Evolutionary conservation across 1,140 invertebrate species (phyloP).

Genomic region (Colletes gigas): DNA sequence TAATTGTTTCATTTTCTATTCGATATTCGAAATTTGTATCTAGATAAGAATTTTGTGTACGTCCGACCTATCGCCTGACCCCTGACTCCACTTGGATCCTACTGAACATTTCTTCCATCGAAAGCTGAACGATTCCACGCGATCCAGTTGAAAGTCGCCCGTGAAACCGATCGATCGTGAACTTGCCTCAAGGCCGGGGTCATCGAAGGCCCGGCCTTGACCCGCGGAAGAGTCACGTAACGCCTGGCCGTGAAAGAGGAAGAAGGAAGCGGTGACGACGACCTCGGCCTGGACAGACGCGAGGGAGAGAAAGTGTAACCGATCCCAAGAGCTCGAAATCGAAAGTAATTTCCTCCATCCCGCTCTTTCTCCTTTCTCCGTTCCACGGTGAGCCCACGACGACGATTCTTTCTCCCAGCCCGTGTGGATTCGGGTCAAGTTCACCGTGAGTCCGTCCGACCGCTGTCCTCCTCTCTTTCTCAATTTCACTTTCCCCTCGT

Average conservation of each 20-base stretch:
- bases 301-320: constrained; percentile 65
- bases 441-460: constrained; percentile 64
- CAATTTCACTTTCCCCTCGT: constrained; percentile 47
- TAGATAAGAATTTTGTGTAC: too few species aligned
- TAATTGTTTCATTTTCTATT: too few species aligned
- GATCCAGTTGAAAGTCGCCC: constrained; percentile 16
- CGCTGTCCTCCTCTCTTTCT: constrained; percentile 57
- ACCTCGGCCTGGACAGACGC: constrained; percentile 35
- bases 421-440: constrained; percentile 72
- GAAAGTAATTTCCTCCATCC: constrained; percentile 70
- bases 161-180: constrained; percentile 39
- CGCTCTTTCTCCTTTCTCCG: constrained; percentile 69
- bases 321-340: constrained; percentile 65
- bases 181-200: constrained; percentile 27
- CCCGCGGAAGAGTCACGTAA: constrained; percentile 48
- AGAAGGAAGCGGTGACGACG: constrained; percentile 44
- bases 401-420: constrained; percentile 71
- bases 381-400: constrained; percentile 60
- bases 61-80: too few species aligned
- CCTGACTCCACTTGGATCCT: too few species aligned
- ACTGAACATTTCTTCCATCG: too few species aligned
- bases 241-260: constrained; percentile 34
- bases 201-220: constrained; percentile 41
- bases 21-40: too few species aligned
- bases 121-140: not conserved